Evolutionary conservation across 1,140 invertebrate species (phyloP).

Genomic region (Drosophila lacteicornis): DNA sequence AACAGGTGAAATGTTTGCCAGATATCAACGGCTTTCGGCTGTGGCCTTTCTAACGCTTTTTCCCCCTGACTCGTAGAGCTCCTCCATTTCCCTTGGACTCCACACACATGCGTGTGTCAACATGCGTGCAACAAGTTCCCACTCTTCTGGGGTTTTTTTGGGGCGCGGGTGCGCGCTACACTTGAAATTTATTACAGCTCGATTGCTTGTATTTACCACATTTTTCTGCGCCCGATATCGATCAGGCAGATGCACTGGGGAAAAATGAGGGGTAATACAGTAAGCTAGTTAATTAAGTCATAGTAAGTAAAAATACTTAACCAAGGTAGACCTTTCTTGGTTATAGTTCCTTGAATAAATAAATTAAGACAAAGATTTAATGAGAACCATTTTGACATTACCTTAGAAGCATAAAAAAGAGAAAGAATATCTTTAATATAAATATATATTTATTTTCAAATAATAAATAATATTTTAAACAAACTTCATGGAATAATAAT

Average conservation of each 20-base stretch:
- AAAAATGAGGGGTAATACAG: background rate
- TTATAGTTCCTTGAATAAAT: background rate
- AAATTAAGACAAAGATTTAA: no score
- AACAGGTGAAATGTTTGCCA: slow-evolving; percentile 80
- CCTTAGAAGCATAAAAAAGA: no score
- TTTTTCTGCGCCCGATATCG: slow-evolving; percentile 72
- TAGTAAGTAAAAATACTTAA: background rate
- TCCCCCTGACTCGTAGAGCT: background rate
- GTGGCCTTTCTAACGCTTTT: slow-evolving; percentile 64
- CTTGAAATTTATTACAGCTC: slow-evolving; percentile 82
- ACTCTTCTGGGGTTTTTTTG: slow-evolving; percentile 41
- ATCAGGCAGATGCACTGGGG: slow-evolving; percentile 44
- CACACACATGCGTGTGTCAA: slow-evolving; percentile 70
- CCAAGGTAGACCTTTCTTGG: background rate
- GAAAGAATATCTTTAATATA: no score
- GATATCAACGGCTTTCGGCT: slow-evolving; percentile 67
- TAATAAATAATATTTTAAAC: no score
- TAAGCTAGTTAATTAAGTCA: no score
- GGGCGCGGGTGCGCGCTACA: slow-evolving; percentile 70
- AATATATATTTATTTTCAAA: no score
- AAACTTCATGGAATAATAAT: no score
- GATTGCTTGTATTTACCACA: slow-evolving; percentile 82
- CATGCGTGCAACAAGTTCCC: slow-evolving; percentile 78
- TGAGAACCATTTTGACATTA: no score
- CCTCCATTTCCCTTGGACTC: background rate